Conservation (phyloP, 2,113 vertebrate genomes). For the Poicephalus meyeri region DNA sequence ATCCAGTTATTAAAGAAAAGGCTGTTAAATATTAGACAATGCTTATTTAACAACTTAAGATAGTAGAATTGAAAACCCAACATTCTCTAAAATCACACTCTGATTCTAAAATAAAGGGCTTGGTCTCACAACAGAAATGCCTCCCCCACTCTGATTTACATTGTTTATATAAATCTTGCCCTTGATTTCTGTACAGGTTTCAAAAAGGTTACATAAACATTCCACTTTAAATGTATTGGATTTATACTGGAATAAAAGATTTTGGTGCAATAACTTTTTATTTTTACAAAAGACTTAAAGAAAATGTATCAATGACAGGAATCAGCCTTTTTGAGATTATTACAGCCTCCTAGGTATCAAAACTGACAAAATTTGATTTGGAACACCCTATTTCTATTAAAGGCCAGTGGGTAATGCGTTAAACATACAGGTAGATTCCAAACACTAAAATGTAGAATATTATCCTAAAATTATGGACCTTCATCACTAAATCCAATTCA, state of each 20-base stretch:
- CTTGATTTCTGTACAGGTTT: background rate
- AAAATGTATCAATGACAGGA: background rate
- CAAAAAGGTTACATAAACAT: background rate
- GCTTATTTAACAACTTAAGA: background rate
- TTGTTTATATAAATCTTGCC: background rate
- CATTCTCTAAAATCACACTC: background rate
- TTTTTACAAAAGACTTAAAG: background rate
- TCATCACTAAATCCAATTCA: background rate
- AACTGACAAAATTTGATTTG: background rate
- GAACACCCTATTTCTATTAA: background rate
- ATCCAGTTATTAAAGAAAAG: background rate
- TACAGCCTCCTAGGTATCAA: background rate
- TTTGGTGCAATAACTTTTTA: background rate
- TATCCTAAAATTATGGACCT: background rate
- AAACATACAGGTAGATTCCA: background rate
- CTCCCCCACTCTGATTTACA: rapidly evolving
- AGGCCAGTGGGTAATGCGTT: background rate
- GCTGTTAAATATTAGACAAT: background rate
- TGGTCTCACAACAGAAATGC: background rate
- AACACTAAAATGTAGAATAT: background rate
- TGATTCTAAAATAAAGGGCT: background rate
- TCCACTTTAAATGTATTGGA: background rate
- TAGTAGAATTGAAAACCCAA: background rate
- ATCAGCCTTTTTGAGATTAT: background rate
- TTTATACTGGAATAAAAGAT: background rate